Conservation (phyloP, 37 sponge, comb jelly and placozoan genomes). For the Mnemiopsis leidyi region DNA sequence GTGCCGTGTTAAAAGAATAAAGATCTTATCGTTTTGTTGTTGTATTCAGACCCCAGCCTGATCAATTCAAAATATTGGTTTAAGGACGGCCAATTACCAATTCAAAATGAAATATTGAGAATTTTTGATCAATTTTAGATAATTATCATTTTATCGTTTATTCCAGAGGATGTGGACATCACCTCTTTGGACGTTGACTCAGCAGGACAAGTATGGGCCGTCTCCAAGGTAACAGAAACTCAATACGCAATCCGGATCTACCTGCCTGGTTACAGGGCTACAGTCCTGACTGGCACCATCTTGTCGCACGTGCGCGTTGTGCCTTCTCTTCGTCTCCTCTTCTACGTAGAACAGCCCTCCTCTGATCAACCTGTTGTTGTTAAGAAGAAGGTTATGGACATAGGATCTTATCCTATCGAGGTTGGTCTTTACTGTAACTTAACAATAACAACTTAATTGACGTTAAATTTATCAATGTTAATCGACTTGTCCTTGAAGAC, state of each 20-base stretch:
- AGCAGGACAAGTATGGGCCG: conserved; percentile 4
- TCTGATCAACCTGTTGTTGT: background rate
- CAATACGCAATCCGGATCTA: background rate
- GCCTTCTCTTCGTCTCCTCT: background rate
- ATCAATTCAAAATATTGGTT: too few species aligned
- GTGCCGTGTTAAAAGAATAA: background rate
- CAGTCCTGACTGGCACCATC: background rate
- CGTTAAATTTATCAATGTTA: too few species aligned
- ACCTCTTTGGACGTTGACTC: background rate
- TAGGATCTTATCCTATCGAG: too few species aligned
- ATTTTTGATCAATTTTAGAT: too few species aligned
- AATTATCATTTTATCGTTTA: too few species aligned
- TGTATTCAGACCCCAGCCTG: too few species aligned
- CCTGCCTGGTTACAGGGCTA: background rate
- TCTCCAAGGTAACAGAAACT: background rate
- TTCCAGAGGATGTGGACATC: conserved; percentile 1
- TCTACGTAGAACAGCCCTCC: background rate
- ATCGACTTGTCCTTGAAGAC: too few species aligned
- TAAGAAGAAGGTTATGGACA: background rate
- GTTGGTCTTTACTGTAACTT: too few species aligned
- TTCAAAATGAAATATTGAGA: too few species aligned
- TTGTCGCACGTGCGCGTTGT: background rate
- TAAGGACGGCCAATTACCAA: too few species aligned
- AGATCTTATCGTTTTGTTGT: background rate
- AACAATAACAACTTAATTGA: too few species aligned